A percentile compares a stretch with the other conserved stretches of the same genome.
Evolutionary conservation across 92 coral and sea anemone species (phyloP).

Genomic region (Micromussa lordhowensis): DNA sequence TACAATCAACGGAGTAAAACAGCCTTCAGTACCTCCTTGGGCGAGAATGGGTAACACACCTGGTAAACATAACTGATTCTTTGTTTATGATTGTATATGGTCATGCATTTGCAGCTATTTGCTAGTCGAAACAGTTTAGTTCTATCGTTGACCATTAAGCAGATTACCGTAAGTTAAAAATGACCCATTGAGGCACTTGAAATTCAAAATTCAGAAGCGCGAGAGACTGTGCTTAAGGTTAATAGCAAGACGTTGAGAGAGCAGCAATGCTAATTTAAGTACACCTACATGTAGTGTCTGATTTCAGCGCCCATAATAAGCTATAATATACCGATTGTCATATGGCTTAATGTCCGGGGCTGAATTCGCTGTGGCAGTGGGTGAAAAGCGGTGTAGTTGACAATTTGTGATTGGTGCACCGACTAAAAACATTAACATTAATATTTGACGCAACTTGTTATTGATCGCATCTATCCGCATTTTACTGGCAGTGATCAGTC

Average conservation of each 20-base stretch:
- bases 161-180: background rate
- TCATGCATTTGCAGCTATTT: background rate
- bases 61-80: background rate
- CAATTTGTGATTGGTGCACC: background rate
- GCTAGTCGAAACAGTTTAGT: background rate
- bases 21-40: constrained; percentile 8
- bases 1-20: background rate
- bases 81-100: background rate
- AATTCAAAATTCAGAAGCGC: background rate
- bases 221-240: background rate
- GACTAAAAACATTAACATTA: background rate
- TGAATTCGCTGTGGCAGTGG: too few species aligned
- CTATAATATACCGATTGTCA: background rate
- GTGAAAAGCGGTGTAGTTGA: too few species aligned
- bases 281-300: background rate
- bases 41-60: background rate
- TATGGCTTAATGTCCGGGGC: background rate
- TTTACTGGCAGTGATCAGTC: background rate
- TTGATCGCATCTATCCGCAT: background rate
- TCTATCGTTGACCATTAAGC: background rate
- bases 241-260: background rate
- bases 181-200: background rate
- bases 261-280: background rate
- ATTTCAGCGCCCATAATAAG: too few species aligned
- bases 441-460: background rate